Percentiles rank a stretch among this genome's conserved stretches.
phyloP scores from a whole-genome alignment of 35 echinoderm and acorn worm species.

The Chiridota heheva region DNA sequence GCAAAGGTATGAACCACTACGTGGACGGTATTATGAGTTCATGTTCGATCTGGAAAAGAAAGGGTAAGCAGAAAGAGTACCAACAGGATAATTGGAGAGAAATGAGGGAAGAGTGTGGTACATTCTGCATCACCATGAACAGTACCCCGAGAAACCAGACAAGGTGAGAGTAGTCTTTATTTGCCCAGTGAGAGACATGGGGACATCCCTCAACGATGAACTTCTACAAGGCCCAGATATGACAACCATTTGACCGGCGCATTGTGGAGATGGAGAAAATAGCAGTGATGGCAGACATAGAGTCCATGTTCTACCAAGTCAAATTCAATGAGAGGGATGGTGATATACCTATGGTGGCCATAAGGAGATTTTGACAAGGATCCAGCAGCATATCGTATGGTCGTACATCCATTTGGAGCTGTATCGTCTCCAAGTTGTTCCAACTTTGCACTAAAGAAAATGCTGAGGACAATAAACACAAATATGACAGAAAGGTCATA shows the following conservation, averaged over 20 bases:
- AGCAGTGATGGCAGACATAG: constrained; percentile 35
- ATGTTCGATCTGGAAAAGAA: too few relatives aligned
- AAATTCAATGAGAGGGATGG: not conserved
- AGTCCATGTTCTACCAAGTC: constrained; percentile 38
- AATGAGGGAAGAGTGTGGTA: too few relatives aligned
- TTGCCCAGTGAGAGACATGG: not conserved
- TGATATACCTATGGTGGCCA: constrained; percentile 40
- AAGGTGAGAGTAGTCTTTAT: constrained; percentile 33
- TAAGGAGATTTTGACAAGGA: constrained; percentile 16
- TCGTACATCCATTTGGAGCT: constrained; percentile 57
- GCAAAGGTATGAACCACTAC: too few relatives aligned
- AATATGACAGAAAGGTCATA: too few relatives aligned
- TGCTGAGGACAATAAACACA: too few relatives aligned
- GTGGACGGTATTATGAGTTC: too few relatives aligned
- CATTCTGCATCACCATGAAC: constrained; percentile 37
- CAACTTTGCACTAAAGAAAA: constrained; percentile 54
- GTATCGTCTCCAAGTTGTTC: constrained; percentile 55
- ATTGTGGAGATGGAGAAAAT: constrained; percentile 9
- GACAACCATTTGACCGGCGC: constrained; percentile 12
- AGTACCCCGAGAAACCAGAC: constrained; percentile 17
- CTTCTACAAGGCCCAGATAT: too few relatives aligned
- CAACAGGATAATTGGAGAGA: too few relatives aligned
- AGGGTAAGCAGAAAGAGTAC: too few relatives aligned
- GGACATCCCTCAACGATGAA: constrained; percentile 8
- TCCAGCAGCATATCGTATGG: constrained; percentile 52